Evolutionary conservation across 1,140 invertebrate species (phyloP).

Genomic region (Pachypeltis micranthus): DNA sequence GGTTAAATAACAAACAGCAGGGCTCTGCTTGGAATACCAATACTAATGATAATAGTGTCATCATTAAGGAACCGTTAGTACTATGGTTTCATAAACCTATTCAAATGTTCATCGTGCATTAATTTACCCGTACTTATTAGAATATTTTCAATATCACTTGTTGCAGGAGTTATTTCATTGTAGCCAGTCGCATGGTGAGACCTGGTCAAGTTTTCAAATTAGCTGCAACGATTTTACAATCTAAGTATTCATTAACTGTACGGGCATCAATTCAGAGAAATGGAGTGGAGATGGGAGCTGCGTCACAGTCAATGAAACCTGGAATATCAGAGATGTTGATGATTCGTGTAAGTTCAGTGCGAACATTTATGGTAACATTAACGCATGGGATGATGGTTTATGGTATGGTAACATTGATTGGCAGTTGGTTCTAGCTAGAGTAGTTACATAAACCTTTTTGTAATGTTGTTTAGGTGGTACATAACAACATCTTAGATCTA

Average conservation of each 20-base stretch:
- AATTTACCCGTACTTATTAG: too few relatives aligned
- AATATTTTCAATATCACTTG: too few relatives aligned
- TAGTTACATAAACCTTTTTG: too few relatives aligned
- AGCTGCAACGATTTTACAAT: slow-evolving; percentile 61
- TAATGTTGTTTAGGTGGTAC: too few relatives aligned
- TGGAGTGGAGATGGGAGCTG: slow-evolving; percentile 71
- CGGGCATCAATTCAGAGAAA: slow-evolving; percentile 72
- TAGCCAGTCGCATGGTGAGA: slow-evolving; percentile 71
- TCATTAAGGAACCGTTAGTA: neutral
- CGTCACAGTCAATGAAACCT: slow-evolving; percentile 60
- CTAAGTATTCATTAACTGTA: slow-evolving; percentile 59
- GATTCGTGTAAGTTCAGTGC: slow-evolving; percentile 53
- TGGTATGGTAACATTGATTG: too few relatives aligned
- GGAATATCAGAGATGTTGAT: slow-evolving; percentile 70
- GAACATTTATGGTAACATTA: too few relatives aligned
- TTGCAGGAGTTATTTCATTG: slow-evolving; percentile 70
- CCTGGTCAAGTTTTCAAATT: slow-evolving; percentile 77
- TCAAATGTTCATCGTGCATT: neutral
- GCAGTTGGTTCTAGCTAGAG: too few relatives aligned
- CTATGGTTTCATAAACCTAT: neutral
- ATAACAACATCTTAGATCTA: too few relatives aligned
- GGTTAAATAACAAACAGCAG: neutral
- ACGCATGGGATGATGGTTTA: too few relatives aligned
- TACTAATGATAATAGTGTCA: neutral
- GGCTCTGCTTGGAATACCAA: neutral